phyloP scores from a whole-genome alignment of 2,113 vertebrate genomes.

The Turnix velox region DNA sequence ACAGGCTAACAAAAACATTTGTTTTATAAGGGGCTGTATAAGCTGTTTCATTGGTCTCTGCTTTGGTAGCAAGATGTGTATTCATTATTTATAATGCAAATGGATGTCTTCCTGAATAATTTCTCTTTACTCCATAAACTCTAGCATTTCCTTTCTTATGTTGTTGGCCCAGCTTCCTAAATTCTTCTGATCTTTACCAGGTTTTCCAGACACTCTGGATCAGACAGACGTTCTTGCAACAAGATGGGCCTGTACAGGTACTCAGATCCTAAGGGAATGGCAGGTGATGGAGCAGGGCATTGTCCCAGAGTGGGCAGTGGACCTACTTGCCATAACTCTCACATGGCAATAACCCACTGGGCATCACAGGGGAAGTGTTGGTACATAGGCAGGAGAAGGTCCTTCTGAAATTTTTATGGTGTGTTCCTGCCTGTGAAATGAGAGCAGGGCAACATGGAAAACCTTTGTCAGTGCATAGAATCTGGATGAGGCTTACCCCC shows the following conservation, averaged over 20 bases:
- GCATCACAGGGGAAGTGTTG: background rate
- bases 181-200: background rate
- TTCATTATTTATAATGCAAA: slow-evolving; percentile 1
- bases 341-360: background rate
- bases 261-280: background rate
- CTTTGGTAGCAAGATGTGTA: background rate
- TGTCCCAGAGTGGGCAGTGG: background rate
- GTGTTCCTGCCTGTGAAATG: background rate
- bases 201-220: background rate
- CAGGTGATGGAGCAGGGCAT: background rate
- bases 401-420: background rate
- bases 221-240: background rate
- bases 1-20: background rate
- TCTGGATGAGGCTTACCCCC: background rate
- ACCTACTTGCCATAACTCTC: background rate
- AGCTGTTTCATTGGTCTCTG: background rate
- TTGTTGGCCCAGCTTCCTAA: background rate
- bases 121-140: background rate
- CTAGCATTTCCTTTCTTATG: background rate
- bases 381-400: background rate
- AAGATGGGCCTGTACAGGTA: background rate
- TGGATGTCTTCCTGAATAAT: background rate
- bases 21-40: background rate
- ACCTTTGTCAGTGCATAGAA: background rate
- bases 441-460: background rate